Evolutionary conservation across 2,113 vertebrate genomes (phyloP), one percentile per base, ranked within the genome.

Genomic region (Cyphomyrus discorhynchus): DNA sequence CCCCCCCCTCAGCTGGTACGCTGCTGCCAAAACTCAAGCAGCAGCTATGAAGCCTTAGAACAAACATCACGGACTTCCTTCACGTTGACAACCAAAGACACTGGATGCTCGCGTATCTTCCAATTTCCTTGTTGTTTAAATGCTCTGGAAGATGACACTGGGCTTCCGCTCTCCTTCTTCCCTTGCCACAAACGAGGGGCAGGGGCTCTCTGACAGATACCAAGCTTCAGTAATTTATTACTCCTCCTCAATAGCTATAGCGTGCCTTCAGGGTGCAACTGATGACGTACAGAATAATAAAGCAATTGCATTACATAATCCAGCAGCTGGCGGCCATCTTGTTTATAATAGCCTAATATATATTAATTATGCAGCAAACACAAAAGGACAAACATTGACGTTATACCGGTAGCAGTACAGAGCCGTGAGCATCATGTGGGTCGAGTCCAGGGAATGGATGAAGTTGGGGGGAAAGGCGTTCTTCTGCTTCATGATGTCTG

Each of bases 341-440:
- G n/a, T 56, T 87, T 53, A 53, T 53, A 84, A 87, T 19, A 56
- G n/a, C 50, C 47, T 49, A 80, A 80, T 80, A 80, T 35, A 80
- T 80, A 80, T 39, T 80, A 19, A 80, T 50, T 27, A 86, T 31
- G 27, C 17, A 87, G n/a, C 27, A 24, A 24, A 47, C 21, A 84
- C 15, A 24, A 13, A 84, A 47, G 82, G 42, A 47, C 39, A 31
- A 52, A 45, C n/a, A n/a, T 1, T 86, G 49, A 17, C 13, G 46
- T 92, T 50, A 3, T 90, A 99, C 98, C 97, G 97, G 42, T 97
- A 95, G 93, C 98, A 99, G 93, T 98, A 93, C 46, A 99, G 95
- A 2, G 98, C 96, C 0, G 98, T 99, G 31, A 99, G 96, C 98
- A 99, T 99, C 98, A 99, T 99, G 94, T 99, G 98, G 0, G 98